phyloP scores from a whole-genome alignment of 2,888 invertebrate species.

The Gasteruption jaculator region DNA sequence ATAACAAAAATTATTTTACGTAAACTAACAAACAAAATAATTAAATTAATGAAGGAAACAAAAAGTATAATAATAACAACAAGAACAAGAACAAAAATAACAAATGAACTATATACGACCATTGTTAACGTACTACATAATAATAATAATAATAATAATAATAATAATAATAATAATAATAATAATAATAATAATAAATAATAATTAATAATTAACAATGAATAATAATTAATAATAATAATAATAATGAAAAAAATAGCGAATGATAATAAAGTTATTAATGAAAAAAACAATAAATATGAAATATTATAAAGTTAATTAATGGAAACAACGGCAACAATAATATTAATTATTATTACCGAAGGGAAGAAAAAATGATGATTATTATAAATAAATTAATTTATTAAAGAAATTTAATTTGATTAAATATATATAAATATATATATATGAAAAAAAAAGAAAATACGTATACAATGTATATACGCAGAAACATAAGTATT shows the following conservation, averaged over 20 bases:
- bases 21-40: no score
- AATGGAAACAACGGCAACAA: constrained; percentile 31
- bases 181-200: constrained; percentile 21
- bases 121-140: constrained; percentile 56
- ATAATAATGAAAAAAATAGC: constrained; percentile 19
- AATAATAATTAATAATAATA: constrained; percentile 20
- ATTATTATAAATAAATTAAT: constrained; percentile 20
- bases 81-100: no score
- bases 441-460: no score
- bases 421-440: constrained; percentile 11
- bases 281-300: constrained; percentile 14
- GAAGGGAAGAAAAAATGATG: constrained; percentile 2
- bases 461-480: no score
- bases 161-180: constrained; percentile 44
- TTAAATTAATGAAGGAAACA: no score
- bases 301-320: constrained; percentile 10
- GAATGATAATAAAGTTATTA: constrained; percentile 20
- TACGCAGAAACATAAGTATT: constrained; percentile 26
- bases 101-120: no score
- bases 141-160: constrained; percentile 53
- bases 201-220: constrained; percentile 12
- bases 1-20: constrained; percentile 53
- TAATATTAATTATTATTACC: constrained; percentile 26
- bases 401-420: constrained; percentile 16
- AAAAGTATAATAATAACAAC: no score